Evolutionary conservation across 2,888 invertebrate species (phyloP), one percentile per base, ranked within the genome.

Genomic region (Acleris cristana): DNA sequence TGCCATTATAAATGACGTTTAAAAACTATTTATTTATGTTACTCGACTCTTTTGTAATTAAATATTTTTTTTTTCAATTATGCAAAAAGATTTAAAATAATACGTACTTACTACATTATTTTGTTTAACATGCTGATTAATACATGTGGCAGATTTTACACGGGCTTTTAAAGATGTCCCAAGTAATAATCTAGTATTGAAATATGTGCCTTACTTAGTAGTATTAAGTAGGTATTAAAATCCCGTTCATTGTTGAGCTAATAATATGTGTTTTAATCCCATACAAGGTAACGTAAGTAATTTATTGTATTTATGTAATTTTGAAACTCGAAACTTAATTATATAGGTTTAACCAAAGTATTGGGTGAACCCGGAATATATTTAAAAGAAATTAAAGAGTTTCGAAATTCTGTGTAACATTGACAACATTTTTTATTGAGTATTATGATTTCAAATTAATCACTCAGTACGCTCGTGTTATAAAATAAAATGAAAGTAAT

Each of bases 201-300:
- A 59, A 53, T 60, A 40, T 64, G 48, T 40, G n/a, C 56, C 56
- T 48, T 55, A 45, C 5, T 23, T 61, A 8, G 64, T 71, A 65
- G 69, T 58, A 49, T 64, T 71, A 68, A 65, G 63, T 71, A 67
- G 64, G 63, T 69, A 68, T 66, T 21, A 54, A 30, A 67, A 26
- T 64, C 64, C 66, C 34, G 21, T 66, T 26, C 26, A 34, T 63
- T 70, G 65, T 69, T 54, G 57, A 64, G 69, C 72, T 73, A 72
- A 67, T 72, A 57, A 63, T 60, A 23, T 68, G 64, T 71, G 64
- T 71, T 63, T 58, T 67, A 63, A 67, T 58, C 67, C 58, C 23
- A 26, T 66, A 18, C 48, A 58, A 63, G 66, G 67, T 67, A 49
- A 48, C 19, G 63, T 58, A 40, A 63, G 67, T 65, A 69, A 69